Conservation (phyloP, 2,888 invertebrate genomes). For the Tipula lateralis region DNA sequence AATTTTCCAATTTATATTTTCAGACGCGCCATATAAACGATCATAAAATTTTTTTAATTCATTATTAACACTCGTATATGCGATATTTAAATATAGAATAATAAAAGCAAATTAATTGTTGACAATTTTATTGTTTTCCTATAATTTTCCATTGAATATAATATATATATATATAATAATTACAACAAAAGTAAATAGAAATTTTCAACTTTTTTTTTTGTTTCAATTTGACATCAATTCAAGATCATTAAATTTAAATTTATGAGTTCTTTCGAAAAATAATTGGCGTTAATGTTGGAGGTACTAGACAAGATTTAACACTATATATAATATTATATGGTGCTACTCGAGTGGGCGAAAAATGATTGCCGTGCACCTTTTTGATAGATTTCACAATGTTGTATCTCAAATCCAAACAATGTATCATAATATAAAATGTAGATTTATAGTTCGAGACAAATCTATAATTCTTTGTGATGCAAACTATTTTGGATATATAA, state of each 20-base stretch:
- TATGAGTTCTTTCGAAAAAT: background rate
- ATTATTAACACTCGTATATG: background rate
- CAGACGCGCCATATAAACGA: background rate
- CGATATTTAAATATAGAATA: background rate
- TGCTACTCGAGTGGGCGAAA: background rate
- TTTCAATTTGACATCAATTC: background rate
- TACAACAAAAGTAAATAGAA: background rate
- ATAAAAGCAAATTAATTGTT: background rate
- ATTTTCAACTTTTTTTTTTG: background rate
- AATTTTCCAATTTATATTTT: background rate
- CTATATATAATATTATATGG: background rate
- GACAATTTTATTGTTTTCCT: slow-evolving; percentile 19
- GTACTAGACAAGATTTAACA: background rate
- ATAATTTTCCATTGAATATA: background rate
- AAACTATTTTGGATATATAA: no score
- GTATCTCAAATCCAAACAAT: background rate
- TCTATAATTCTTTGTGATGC: no score
- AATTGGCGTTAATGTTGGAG: background rate
- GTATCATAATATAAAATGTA: no score
- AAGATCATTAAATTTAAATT: slow-evolving; percentile 24
- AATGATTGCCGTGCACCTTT: background rate
- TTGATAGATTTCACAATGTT: background rate
- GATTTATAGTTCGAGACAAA: no score
- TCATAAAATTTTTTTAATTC: background rate
- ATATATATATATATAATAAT: no score